Percentiles rank a stretch among this genome's conserved stretches.
Conservation (phyloP, 2,113 vertebrate species). For the Dendrocopos noguchii region DNA sequence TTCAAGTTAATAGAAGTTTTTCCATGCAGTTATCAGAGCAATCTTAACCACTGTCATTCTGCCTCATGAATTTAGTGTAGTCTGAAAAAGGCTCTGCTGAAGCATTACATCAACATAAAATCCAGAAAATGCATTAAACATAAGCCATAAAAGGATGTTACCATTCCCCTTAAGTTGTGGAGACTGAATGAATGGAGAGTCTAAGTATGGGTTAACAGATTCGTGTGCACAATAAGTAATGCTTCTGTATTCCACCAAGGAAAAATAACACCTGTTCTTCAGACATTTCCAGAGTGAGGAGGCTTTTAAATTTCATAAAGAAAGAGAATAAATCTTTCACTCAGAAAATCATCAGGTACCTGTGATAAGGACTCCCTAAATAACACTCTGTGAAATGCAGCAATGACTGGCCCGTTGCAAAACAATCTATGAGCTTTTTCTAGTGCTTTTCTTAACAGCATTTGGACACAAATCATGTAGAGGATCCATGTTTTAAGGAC, state of each 20-base stretch:
- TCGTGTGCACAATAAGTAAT: not conserved
- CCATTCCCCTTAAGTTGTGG: not conserved
- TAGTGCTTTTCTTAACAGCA: not conserved
- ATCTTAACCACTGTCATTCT: not conserved
- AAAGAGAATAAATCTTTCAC: slow-evolving; percentile 1
- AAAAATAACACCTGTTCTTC: not conserved
- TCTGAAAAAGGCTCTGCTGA: not conserved
- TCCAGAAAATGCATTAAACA: not conserved
- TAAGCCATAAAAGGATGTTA: not conserved
- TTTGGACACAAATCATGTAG: not conserved
- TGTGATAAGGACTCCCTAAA: not conserved
- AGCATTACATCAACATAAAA: not conserved
- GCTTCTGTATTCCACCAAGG: not conserved
- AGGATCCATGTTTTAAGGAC: not conserved
- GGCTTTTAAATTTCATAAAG: not conserved
- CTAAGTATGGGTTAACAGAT: not conserved
- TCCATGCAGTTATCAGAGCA: not conserved
- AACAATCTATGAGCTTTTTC: not conserved
- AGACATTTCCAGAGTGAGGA: not conserved
- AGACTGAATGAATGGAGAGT: not conserved
- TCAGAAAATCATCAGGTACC: not conserved
- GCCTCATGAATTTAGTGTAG: not conserved
- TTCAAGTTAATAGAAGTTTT: not conserved
- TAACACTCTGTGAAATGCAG: slow-evolving; percentile 15
- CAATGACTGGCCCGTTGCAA: not conserved